Evolutionary conservation across 1,140 invertebrate species (phyloP), one percentile per base, ranked within the genome.

Genomic region (Brachionus calyciflorus): DNA sequence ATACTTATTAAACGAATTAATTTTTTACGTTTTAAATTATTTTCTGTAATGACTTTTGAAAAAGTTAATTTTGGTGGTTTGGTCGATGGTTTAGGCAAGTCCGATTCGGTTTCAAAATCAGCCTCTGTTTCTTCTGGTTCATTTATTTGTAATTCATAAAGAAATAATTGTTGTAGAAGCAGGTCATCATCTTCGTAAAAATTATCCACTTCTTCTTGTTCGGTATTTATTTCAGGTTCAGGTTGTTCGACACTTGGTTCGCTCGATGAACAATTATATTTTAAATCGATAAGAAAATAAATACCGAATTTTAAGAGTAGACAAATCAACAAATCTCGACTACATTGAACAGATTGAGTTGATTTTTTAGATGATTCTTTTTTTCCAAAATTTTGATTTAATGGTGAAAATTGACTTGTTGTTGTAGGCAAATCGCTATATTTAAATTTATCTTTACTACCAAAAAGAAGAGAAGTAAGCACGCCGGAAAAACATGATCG

Each of bases 241-340:
- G 26, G 26, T 10, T 19, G 10, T 37, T 46, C 26, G 19, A 17
- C 63, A 68, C 30, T 41, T 14, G 30, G n/a, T 7, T 46, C 0
- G 5, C 41, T 51, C 49, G 7, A 26, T 19, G 3, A 30, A 28
- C 12, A 14, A 30, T 3, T 46, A 2, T 2, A 2, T 24, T 51
- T 73, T n/a, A 51, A 10, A 49, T 73, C 69, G 10, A 14, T 49
- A 5, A 91, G 87, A 79, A 92, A 87, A 80, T 88, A 89, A 68
- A 87, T 88, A 2, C 89, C 87, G 30, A 90, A 84, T 83, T 89
- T 90, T 5, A 91, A 85, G 19, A 91, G 85, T 79, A 88, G 88
- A 78, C 90, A 89, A 37, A 91, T 86, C 12, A 91, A 83, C 41
- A 88, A 85, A 79, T 91, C 89, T 83, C 89, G 89, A 1, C 88